Evolutionary conservation across 2,113 vertebrate species (phyloP).

Genomic region (Pundamilia nyererei): DNA sequence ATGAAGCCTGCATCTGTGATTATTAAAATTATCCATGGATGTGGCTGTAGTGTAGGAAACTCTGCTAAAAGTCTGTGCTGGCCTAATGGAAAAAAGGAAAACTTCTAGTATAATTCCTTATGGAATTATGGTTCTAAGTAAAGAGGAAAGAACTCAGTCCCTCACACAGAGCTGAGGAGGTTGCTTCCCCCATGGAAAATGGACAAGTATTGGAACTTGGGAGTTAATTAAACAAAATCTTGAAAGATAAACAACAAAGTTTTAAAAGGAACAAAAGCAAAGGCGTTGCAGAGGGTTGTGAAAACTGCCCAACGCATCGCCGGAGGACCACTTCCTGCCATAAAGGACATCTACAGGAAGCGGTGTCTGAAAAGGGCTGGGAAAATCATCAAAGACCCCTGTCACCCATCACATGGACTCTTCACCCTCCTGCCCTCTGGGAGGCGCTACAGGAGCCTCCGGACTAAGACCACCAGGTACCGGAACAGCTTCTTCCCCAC

Average conservation of each 20-base stretch:
- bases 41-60: constrained; percentile 12
- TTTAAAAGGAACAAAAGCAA: neutral
- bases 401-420: rapidly evolving
- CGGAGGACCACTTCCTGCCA: neutral
- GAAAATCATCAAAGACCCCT: neutral
- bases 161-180: neutral
- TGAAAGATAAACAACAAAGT: neutral
- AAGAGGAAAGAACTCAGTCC: neutral
- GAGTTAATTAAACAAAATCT: neutral
- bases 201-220: neutral
- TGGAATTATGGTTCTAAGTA: neutral
- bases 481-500: neutral
- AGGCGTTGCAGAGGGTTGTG: neutral
- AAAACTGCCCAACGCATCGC: neutral
- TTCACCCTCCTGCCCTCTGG: neutral
- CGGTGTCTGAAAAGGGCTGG: neutral
- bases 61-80: constrained; percentile 2
- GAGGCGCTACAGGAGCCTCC: neutral
- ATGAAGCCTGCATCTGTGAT: constrained; percentile 4
- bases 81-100: constrained; percentile 9
- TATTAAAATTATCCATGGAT: constrained; percentile 12
- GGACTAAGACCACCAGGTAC: neutral
- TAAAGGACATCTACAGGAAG: neutral
- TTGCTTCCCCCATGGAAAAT: neutral
- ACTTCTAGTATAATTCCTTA: neutral